A percentile compares a stretch with the other conserved stretches of the same genome.
Conservation (phyloP, 2,888 invertebrate species). For the Drosophila anomelani region DNA sequence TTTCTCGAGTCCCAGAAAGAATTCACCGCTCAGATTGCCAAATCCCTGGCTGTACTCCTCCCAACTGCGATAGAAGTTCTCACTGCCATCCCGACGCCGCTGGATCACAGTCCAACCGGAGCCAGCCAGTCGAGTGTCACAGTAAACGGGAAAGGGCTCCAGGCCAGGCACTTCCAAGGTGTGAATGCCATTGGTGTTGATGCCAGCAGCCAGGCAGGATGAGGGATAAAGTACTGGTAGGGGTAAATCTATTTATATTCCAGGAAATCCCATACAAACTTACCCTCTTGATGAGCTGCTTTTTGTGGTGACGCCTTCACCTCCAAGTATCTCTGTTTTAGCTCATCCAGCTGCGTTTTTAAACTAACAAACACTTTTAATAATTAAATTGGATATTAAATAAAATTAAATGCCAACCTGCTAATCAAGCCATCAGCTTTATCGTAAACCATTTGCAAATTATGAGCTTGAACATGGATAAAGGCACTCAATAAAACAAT, state of each 20-base stretch:
- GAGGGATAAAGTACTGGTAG: slow-evolving; percentile 42
- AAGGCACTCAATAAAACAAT: background rate
- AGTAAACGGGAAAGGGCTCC: slow-evolving; percentile 52
- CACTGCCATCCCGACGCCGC: slow-evolving; percentile 88
- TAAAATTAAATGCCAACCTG: slow-evolving; percentile 22
- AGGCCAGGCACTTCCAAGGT: slow-evolving; percentile 82
- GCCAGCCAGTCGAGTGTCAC: slow-evolving; percentile 59
- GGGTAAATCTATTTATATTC: background rate
- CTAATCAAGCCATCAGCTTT: slow-evolving; percentile 45
- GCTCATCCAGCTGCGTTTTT: slow-evolving; percentile 35
- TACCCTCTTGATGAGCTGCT: slow-evolving; percentile 7
- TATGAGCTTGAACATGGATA: background rate
- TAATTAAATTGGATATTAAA: background rate
- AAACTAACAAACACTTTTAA: slow-evolving; percentile 31
- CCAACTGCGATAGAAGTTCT: slow-evolving; percentile 89
- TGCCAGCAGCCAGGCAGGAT: slow-evolving; percentile 67
- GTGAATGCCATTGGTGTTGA: slow-evolving; percentile 59
- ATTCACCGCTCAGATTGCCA: slow-evolving; percentile 89
- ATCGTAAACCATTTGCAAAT: slow-evolving; percentile 15
- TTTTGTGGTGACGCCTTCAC: background rate
- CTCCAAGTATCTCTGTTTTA: slow-evolving; percentile 16
- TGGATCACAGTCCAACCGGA: slow-evolving; percentile 90
- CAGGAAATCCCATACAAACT: background rate
- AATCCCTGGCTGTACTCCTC: slow-evolving; percentile 88
- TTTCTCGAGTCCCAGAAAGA: slow-evolving; percentile 89